A percentile compares a stretch with the other conserved stretches of the same genome.
These are phyloP conservation scores for Shinisaurus crocodilurus DNA, from an alignment of 2,113 vertebrate genomes.

Conservation along the genomic window DNA sequence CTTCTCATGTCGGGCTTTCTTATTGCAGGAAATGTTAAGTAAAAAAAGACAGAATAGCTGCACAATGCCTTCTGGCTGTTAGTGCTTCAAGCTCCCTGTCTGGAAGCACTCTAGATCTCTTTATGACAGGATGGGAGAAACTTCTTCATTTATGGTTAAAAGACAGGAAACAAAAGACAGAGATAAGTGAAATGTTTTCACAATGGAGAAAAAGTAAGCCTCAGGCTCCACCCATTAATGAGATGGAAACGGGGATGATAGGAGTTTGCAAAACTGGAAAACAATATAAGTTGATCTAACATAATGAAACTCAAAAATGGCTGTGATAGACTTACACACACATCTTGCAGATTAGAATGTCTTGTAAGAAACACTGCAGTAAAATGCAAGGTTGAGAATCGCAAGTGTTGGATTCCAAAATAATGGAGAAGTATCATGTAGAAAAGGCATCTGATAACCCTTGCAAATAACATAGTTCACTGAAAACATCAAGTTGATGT, in stretches of 20 bases:
- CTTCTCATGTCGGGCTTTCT: too few species aligned
- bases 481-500: slow-evolving; percentile 9
- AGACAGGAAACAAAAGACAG: neutral
- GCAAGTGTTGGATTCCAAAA: neutral
- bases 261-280: neutral
- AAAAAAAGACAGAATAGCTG: too few species aligned
- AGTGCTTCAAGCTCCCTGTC: too few species aligned
- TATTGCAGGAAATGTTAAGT: too few species aligned
- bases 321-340: neutral
- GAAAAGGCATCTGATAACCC: slow-evolving; percentile 8
- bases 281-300: neutral
- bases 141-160: neutral
- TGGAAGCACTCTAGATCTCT: neutral
- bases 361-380: neutral
- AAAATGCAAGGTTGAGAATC: neutral
- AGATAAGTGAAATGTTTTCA: neutral
- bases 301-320: neutral
- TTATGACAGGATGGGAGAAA: neutral
- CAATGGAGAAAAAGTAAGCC: neutral
- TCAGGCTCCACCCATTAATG: neutral
- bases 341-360: slow-evolving; percentile 4
- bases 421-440: neutral
- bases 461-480: neutral
- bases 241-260: neutral
- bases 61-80: too few species aligned